Percentiles rank a stretch among this genome's conserved stretches.
These are phyloP conservation scores for Ictalurus furcatus DNA, from an alignment of 2,113 vertebrate genomes.

Conservation along the genomic window DNA sequence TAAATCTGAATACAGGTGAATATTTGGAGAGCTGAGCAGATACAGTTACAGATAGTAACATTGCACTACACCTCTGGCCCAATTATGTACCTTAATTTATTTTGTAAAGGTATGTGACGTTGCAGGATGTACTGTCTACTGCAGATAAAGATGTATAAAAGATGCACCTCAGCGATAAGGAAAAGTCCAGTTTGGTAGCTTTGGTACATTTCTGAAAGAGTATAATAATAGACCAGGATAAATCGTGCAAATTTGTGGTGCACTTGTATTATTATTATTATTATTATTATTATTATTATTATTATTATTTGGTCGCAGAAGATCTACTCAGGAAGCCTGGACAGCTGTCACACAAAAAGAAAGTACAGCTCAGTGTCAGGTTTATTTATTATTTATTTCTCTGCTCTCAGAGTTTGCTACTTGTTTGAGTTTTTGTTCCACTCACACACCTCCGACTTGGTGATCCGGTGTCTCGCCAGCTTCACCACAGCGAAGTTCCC, in stretches of 20 bases:
- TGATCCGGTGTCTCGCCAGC: conserved; percentile 93
- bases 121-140: neutral
- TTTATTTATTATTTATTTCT: neutral
- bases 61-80: neutral
- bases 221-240: neutral
- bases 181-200: neutral
- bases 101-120: neutral
- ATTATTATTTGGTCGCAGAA: neutral
- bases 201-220: neutral
- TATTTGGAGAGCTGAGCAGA: neutral
- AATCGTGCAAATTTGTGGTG: neutral
- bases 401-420: neutral
- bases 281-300: neutral
- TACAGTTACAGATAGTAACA: neutral
- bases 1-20: neutral
- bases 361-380: neutral
- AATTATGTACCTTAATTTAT: neutral
- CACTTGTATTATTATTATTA: neutral
- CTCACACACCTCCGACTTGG: conserved; percentile 89
- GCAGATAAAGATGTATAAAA: neutral
- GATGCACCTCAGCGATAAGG: neutral
- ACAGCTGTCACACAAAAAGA: neutral
- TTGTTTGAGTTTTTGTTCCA: neutral
- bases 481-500: conserved; percentile 97
- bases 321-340: neutral